phyloP scores from a whole-genome alignment of 1,140 invertebrate genomes.

The Hycleus cichorii region DNA sequence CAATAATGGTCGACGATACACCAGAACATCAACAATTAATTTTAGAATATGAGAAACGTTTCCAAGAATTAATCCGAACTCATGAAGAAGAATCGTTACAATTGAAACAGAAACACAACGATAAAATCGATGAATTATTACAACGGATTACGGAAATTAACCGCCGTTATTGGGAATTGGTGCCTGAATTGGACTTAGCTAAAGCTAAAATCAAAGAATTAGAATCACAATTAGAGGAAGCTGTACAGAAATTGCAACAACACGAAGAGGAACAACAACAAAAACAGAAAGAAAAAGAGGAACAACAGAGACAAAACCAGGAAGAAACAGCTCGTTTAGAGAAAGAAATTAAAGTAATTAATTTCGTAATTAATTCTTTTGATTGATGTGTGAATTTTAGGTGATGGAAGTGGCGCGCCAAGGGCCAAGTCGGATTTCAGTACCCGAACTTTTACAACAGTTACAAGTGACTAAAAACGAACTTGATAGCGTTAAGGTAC shows the following conservation, averaged over 20 bases:
- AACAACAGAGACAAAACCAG: constrained; percentile 57
- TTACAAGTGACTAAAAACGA: constrained; percentile 72
- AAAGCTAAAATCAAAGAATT: constrained; percentile 58
- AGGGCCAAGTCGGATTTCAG: constrained; percentile 57
- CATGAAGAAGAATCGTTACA: constrained; percentile 64
- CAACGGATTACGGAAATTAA: constrained; percentile 74
- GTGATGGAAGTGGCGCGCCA: constrained; percentile 52
- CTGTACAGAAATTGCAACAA: constrained; percentile 56
- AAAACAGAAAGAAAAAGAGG: constrained; percentile 69
- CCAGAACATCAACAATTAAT: constrained; percentile 59
- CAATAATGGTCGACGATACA: constrained; percentile 49
- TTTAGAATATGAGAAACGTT: constrained; percentile 60
- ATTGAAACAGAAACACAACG: constrained; percentile 67
- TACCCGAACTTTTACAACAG: constrained; percentile 69
- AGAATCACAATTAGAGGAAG: constrained; percentile 60
- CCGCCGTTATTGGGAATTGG: constrained; percentile 60
- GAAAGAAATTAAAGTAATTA: not conserved
- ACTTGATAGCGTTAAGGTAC: constrained; percentile 77
- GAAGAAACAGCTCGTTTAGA: constrained; percentile 68
- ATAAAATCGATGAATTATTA: constrained; percentile 67
- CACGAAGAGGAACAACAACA: constrained; percentile 68
- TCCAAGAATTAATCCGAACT: constrained; percentile 61
- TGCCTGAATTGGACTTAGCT: constrained; percentile 59
- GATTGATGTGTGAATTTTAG: constrained; percentile 38
- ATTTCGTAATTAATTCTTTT: not conserved